phyloP scores from a whole-genome alignment of 2,113 vertebrate genomes.

The Cyrtonyx montezumae region DNA sequence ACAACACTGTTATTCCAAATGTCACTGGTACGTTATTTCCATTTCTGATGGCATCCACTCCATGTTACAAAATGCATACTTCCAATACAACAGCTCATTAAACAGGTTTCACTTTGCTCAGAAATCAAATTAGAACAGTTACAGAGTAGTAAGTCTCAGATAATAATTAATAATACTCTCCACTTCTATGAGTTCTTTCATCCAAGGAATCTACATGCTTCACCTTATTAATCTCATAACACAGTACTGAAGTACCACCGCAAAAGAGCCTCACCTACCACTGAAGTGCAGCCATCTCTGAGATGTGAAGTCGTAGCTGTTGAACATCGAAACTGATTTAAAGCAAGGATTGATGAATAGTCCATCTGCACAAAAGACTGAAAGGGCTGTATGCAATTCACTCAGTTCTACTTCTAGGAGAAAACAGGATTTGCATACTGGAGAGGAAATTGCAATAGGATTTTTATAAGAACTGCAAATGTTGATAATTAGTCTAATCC shows the following conservation, averaged over 20 bases:
- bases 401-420: background rate
- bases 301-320: background rate
- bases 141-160: slow-evolving; percentile 49
- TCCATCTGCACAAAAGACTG: background rate
- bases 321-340: slow-evolving; percentile 25
- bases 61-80: slow-evolving; percentile 31
- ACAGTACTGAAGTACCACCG: background rate
- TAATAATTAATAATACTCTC: slow-evolving; percentile 40
- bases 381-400: background rate
- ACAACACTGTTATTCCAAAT: slow-evolving; percentile 72
- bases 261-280: background rate
- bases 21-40: slow-evolving; percentile 59
- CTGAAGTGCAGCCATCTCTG: background rate
- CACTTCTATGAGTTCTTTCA: background rate
- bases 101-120: slow-evolving; percentile 64
- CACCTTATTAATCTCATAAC: background rate
- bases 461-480: background rate
- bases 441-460: background rate
- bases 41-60: slow-evolving; percentile 68
- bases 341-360: slow-evolving; percentile 8
- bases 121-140: slow-evolving; percentile 55
- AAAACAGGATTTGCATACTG: background rate
- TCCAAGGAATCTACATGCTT: background rate
- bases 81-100: slow-evolving; percentile 68
- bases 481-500: background rate